Conservation (phyloP, 2,888 invertebrate species). For the Ceriagrion tenellum region DNA sequence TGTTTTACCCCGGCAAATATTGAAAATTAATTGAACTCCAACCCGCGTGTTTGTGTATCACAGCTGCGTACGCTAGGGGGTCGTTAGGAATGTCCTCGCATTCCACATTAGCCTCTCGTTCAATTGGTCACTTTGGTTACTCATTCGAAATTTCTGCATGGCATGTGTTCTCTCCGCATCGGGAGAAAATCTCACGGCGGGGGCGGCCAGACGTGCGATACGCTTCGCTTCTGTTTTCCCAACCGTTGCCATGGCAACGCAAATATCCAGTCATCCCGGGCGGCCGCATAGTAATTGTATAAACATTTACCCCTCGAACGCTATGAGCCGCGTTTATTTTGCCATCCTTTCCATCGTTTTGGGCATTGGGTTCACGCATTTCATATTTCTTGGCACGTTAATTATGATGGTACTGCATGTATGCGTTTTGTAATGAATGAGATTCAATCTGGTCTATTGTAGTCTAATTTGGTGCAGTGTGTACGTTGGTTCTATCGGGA, state of each 20-base stretch:
- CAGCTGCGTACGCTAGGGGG: neutral
- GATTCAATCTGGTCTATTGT: too few relatives aligned
- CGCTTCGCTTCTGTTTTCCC: neutral
- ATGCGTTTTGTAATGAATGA: neutral
- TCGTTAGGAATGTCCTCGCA: neutral
- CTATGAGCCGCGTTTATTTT: neutral
- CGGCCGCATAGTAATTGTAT: neutral
- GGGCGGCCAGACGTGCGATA: neutral
- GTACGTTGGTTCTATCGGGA: too few relatives aligned
- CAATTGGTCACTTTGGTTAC: constrained; percentile 18
- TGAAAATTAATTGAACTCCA: constrained; percentile 1
- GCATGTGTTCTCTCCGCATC: neutral
- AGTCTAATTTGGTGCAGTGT: too few relatives aligned
- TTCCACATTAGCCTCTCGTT: neutral
- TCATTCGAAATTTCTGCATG: constrained; percentile 36
- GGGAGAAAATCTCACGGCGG: constrained; percentile 8
- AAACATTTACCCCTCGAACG: neutral
- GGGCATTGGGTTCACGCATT: neutral
- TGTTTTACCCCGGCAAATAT: neutral
- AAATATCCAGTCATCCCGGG: constrained; percentile 25
- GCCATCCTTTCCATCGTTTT: neutral
- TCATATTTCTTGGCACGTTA: neutral
- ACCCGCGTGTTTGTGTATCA: neutral
- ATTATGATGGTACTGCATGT: neutral
- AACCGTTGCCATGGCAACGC: constrained; percentile 38